A percentile compares a stretch with the other conserved stretches of the same genome.
Evolutionary conservation across 1,140 invertebrate species (phyloP).

Genomic region (Zaprionus ornatus): DNA sequence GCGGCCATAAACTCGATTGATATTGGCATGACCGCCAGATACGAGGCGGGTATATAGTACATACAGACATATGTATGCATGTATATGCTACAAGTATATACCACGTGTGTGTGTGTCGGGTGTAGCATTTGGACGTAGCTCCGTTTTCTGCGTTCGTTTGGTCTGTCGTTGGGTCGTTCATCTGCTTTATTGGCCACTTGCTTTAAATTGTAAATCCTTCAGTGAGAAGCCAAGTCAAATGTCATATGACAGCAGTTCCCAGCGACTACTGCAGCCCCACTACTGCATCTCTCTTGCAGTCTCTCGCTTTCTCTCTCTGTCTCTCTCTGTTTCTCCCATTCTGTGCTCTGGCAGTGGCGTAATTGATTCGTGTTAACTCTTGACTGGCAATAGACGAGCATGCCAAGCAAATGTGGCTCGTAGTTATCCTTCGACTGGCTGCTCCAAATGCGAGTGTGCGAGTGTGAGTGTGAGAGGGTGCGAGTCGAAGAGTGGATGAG

Average conservation of each 20-base stretch:
- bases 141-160: constrained; percentile 23
- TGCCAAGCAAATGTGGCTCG: constrained; percentile 72
- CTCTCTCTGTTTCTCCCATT: constrained; percentile 35
- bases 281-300: constrained; percentile 24
- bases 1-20: constrained; percentile 68
- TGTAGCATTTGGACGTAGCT: constrained; percentile 14
- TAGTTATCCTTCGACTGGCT: constrained; percentile 53
- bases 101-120: not conserved
- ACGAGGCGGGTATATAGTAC: constrained; percentile 40
- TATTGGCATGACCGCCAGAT: constrained; percentile 68
- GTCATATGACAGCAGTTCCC: constrained; percentile 70
- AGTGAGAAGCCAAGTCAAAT: constrained; percentile 73
- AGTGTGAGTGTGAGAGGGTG: not conserved
- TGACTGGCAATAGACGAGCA: constrained; percentile 79
- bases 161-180: constrained; percentile 63
- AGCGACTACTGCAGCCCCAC: constrained; percentile 19
- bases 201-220: constrained; percentile 81
- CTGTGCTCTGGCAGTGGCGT: constrained; percentile 57
- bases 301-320: constrained; percentile 19
- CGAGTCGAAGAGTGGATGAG: constrained; percentile 18
- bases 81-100: too few relatives aligned
- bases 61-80: not conserved
- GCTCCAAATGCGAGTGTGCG: not conserved
- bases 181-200: constrained; percentile 80
- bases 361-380: constrained; percentile 82